Evolutionary conservation across 2,888 invertebrate genomes (phyloP), one percentile per base, ranked within the genome.

Genomic region (Margaritifera margaritifera): DNA sequence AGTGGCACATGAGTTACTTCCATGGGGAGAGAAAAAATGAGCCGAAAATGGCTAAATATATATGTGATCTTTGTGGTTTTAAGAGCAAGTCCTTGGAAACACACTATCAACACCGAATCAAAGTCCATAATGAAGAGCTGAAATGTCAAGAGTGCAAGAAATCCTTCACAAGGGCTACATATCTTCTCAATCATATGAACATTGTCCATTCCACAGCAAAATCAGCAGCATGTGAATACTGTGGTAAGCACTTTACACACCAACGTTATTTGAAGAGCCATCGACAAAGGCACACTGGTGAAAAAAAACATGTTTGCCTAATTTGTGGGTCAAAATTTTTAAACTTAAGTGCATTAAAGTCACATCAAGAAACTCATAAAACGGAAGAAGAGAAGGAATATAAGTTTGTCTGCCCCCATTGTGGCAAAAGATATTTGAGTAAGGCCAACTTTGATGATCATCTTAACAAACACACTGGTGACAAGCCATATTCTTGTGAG

Each of bases 381-480:
- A 72, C 75, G 11, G 67, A 67, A 20, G 72, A 70, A 27, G 78
- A 84, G 24, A 64, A 82, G 18, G 69, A 64, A 20, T 82, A 83
- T 61, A 72, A 75, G 15, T 80, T 71, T 68, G 62, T 74, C 2
- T 85, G 85, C 65, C 69, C 66, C 1, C 79, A 72, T 60, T 85
- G 85, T 68, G 81, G 79, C 6, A 75, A 78, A 27, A 69, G 74
- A 20, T 80, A 78, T 62, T 70, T 74, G 51, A 72, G 73, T 66
- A 82, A 80, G 55, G 68, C 79, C 19, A 80, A 80, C 27, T 80
- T 75, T 31, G 60, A 69, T 6, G 83, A 85, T 64, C 85, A 85
- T 70, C 63, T 83, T 20, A 85, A 85, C 66, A 84, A 81, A 53
- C 84, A 84, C 62, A 84, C 84, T n/a, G 84, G 84, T 18, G 77